Conservation (phyloP, 2,888 invertebrate genomes). For the Phytoseiulus persimilis region DNA sequence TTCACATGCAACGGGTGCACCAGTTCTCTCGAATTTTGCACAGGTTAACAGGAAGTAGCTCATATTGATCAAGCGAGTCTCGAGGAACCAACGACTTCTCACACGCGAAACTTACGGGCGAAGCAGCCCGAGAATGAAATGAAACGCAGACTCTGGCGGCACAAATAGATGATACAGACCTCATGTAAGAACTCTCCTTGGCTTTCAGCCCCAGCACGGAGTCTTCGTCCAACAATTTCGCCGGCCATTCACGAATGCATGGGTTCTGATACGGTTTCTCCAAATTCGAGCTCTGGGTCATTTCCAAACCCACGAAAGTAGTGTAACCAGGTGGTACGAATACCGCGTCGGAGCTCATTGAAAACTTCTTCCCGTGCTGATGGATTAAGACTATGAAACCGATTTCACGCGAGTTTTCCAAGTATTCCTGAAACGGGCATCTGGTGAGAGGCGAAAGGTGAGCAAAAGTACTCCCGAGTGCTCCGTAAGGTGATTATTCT, state of each 20-base stretch:
- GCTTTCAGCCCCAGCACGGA: not conserved
- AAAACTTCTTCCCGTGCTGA: slow-evolving; percentile 26
- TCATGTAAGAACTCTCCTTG: not conserved
- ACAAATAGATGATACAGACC: not conserved
- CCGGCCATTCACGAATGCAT: slow-evolving; percentile 31
- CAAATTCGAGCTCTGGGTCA: slow-evolving; percentile 21
- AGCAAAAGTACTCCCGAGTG: not conserved
- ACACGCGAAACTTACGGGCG: too few species aligned
- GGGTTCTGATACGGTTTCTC: slow-evolving; percentile 28
- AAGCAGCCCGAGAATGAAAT: too few species aligned
- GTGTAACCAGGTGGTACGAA: slow-evolving; percentile 14
- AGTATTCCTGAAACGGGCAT: not conserved
- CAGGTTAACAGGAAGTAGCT: too few species aligned
- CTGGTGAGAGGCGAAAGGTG: not conserved
- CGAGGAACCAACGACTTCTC: too few species aligned
- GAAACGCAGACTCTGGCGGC: too few species aligned
- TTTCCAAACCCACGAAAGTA: slow-evolving; percentile 15
- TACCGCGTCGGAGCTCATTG: slow-evolving; percentile 13
- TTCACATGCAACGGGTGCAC: too few species aligned
- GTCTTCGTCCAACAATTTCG: not conserved
- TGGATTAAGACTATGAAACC: slow-evolving; percentile 6
- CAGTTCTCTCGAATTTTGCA: too few species aligned
- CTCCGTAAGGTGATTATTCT: too few species aligned
- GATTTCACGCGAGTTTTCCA: not conserved
- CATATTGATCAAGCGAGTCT: too few species aligned